These are phyloP conservation scores for Cynodonichthys magdalenae DNA, from an alignment of 2,797 vertebrate species.

Conservation along the genomic window DNA sequence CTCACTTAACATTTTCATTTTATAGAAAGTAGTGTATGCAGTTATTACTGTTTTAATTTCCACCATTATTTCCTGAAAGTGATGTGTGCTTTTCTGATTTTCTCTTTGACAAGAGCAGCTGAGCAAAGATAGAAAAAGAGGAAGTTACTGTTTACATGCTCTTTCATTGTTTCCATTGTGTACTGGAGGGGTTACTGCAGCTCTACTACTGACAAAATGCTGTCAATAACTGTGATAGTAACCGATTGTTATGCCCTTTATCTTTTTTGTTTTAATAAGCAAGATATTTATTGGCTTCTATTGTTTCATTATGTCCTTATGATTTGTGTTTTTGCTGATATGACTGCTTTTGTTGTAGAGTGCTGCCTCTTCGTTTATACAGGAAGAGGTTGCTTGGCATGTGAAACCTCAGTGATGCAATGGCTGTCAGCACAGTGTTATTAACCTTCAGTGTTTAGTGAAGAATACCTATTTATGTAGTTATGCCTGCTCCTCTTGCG, in stretches of 20 bases:
- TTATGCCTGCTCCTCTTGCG: not conserved
- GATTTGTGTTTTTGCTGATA: constrained; percentile 3
- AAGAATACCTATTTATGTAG: not conserved
- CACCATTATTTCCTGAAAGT: not conserved
- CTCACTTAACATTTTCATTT: constrained; percentile 29
- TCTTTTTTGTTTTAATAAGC: constrained; percentile 7
- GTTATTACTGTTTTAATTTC: not conserved
- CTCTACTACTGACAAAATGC: constrained; percentile 4
- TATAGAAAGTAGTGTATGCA: not conserved
- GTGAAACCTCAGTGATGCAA: constrained; percentile 63
- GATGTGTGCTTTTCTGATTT: constrained; percentile 8
- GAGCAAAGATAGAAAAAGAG: constrained; percentile 58
- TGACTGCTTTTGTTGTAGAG: constrained; percentile 8
- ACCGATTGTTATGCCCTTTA: not conserved
- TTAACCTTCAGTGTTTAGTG: constrained; percentile 2
- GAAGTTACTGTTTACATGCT: constrained; percentile 72
- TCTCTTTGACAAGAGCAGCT: constrained; percentile 40
- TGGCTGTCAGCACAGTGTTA: constrained; percentile 26
- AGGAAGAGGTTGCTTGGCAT: constrained; percentile 59
- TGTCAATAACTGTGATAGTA: not conserved
- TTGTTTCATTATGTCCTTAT: constrained; percentile 20
- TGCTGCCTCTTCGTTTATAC: constrained; percentile 45
- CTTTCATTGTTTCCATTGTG: constrained; percentile 52
- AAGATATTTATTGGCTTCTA: not conserved
- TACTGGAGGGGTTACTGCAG: constrained; percentile 20